These are phyloP conservation scores for Karalla daura DNA, from an alignment of 2,797 vertebrate genomes.

Conservation along the genomic window DNA sequence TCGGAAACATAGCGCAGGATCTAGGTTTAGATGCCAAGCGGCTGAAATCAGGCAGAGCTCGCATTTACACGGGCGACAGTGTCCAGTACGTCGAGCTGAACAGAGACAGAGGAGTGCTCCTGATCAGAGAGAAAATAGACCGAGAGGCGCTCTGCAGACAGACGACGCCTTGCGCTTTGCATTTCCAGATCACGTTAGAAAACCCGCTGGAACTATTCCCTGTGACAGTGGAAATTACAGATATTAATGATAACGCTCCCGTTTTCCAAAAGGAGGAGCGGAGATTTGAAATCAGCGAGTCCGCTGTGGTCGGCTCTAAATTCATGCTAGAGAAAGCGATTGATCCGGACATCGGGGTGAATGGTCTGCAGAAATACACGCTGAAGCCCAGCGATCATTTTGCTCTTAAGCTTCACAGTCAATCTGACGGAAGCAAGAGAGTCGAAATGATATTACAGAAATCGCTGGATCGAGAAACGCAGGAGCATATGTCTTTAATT, in stretches of 20 bases:
- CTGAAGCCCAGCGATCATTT: slow-evolving; percentile 75
- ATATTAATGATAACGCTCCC: slow-evolving; percentile 80
- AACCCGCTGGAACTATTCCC: slow-evolving; percentile 78
- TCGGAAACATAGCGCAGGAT: slow-evolving; percentile 79
- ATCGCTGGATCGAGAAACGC: slow-evolving; percentile 71
- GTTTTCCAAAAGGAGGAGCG: slow-evolving; percentile 62
- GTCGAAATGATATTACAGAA: slow-evolving; percentile 79
- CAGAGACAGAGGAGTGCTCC: slow-evolving; percentile 71
- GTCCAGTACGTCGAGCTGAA: slow-evolving; percentile 71
- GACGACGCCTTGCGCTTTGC: slow-evolving; percentile 77
- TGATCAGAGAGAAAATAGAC: slow-evolving; percentile 77
- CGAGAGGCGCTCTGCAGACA: slow-evolving; percentile 74
- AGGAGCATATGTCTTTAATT: slow-evolving; percentile 53
- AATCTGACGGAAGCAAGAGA: slow-evolving; percentile 61
- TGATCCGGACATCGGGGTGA: slow-evolving; percentile 73
- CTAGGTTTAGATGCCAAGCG: slow-evolving; percentile 73
- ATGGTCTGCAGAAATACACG: slow-evolving; percentile 73
- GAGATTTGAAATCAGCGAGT: slow-evolving; percentile 77
- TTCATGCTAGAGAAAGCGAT: slow-evolving; percentile 74
- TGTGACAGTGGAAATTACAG: slow-evolving; percentile 74
- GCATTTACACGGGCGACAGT: slow-evolving; percentile 63
- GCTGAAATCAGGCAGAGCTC: slow-evolving; percentile 69
- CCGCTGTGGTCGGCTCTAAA: slow-evolving; percentile 65
- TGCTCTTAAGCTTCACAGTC: slow-evolving; percentile 63
- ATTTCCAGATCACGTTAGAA: slow-evolving; percentile 77